Evolutionary conservation across 2,888 invertebrate species (phyloP), one percentile per base, ranked within the genome.

Genomic region (Tromatobia lineatoria): DNA sequence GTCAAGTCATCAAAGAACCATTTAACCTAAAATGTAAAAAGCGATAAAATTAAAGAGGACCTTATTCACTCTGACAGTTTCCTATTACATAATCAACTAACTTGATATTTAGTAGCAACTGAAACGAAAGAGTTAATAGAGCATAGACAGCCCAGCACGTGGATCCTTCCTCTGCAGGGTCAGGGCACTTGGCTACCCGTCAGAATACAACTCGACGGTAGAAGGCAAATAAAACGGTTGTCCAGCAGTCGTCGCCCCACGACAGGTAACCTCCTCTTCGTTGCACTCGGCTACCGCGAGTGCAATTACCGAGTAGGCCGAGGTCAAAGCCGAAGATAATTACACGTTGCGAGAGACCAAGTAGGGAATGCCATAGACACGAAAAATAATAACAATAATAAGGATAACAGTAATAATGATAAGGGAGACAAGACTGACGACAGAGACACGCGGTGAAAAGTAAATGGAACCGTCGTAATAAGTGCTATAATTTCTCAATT

Each of bases 401-500:
- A 54, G 59, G 74, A 74, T 70, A 20, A 52, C 42, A 45, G 71
- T 57, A 47, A 61, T 81, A 42, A 73, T 10, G 11, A 73, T 13
- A 69, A 13, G 52, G 20, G 47, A n/a, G 38, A 75, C 23, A n/a
- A 69, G 23, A 38, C 34, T 18, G 50, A 75, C 23, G 75, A 18
- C 23, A 61, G 34, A 6, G 25, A 4, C 38, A 47, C 61, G 64
- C 76, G 61, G 52, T 50, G 52, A 73, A 71, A 85, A 75, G 70
- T 59, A 76, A 79, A 85, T 82, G 75, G 73, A 82, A 70, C 54
- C 54, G 67, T 57, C 23, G 59, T 59, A 42, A 82, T 71, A 76
- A 75, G 70, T 59, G 73, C 64, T 82, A 52, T 85, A 79, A 85
- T 85, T 85, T 79, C 71, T 79, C 79, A 85, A 85, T 79, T 79